Percentiles rank a stretch among this genome's conserved stretches.
Conservation (phyloP, 2,888 invertebrate genomes). For the Protophormia terraenovae region DNA sequence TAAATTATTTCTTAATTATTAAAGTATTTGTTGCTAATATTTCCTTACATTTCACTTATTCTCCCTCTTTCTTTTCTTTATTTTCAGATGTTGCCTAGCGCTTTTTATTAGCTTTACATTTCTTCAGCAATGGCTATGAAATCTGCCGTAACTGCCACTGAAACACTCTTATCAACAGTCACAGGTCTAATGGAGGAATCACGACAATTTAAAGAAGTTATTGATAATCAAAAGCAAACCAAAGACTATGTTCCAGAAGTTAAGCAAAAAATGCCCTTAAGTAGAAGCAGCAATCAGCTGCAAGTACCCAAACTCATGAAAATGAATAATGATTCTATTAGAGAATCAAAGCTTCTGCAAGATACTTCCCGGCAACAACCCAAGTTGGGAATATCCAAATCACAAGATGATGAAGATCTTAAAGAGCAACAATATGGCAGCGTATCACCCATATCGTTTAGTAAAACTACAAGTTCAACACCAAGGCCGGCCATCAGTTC, state of each 20-base stretch:
- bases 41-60: not conserved
- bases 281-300: not conserved
- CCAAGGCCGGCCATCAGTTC: conserved; percentile 61
- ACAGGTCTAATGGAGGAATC: conserved; percentile 56
- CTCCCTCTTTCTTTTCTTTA: not conserved
- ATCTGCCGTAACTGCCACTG: conserved; percentile 48
- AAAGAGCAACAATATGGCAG: conserved; percentile 67
- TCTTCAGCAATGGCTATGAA: conserved; percentile 52
- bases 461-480: not conserved
- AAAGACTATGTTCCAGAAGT: conserved; percentile 3
- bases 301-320: conserved; percentile 48
- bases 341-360: conserved; percentile 33
- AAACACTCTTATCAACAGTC: conserved; percentile 46
- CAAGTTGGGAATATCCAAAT: conserved; percentile 63
- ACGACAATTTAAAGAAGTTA: conserved; percentile 45
- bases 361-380: conserved; percentile 19
- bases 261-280: conserved; percentile 18
- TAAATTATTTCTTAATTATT: too few species aligned
- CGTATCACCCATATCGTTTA: conserved; percentile 65
- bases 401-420: conserved; percentile 65
- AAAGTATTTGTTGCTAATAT: not conserved
- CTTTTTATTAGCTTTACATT: conserved; percentile 32
- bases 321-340: conserved; percentile 6
- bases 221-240: conserved; percentile 35
- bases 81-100: conserved; percentile 56